phyloP scores from a whole-genome alignment of 2,113 vertebrate species.

The Caranx ignobilis region DNA sequence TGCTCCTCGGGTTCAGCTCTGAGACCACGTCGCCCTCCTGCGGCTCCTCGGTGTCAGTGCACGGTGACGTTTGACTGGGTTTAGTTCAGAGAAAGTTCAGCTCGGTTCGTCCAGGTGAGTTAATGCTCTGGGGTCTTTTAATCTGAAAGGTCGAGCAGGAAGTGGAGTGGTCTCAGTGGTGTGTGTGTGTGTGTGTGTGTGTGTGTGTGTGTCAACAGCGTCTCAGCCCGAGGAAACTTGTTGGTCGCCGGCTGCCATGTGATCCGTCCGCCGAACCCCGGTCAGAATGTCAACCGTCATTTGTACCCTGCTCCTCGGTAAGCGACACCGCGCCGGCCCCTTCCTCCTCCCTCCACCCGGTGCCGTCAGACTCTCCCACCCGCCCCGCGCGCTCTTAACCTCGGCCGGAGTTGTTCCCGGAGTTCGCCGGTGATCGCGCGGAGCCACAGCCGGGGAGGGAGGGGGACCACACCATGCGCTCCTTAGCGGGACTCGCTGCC shows the following conservation, averaged over 20 bases:
- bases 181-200: too few species aligned
- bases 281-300: conserved; percentile 60
- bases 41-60: too few species aligned
- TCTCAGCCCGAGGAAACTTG: conserved; percentile 17
- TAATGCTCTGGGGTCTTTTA: too few species aligned
- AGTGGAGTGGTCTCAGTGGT: too few species aligned
- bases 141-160: too few species aligned
- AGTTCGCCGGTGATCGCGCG: neutral
- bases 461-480: conserved; percentile 76
- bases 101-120: too few species aligned
- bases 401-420: neutral
- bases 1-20: too few species aligned
- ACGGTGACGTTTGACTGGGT: too few species aligned
- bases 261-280: conserved; percentile 43
- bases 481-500: conserved; percentile 75
- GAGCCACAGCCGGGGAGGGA: neutral
- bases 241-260: conserved; percentile 47
- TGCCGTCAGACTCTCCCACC: conserved; percentile 52
- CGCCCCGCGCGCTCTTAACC: conserved; percentile 2
- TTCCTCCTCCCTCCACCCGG: neutral
- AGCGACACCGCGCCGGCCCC: conserved; percentile 30
- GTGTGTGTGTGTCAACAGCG: too few species aligned
- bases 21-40: too few species aligned
- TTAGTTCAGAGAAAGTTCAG: too few species aligned
- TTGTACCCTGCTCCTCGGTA: conserved; percentile 19